These are phyloP conservation scores for Ascidia mentula DNA, from an alignment of 23 tunicate species.

Conservation along the genomic window DNA sequence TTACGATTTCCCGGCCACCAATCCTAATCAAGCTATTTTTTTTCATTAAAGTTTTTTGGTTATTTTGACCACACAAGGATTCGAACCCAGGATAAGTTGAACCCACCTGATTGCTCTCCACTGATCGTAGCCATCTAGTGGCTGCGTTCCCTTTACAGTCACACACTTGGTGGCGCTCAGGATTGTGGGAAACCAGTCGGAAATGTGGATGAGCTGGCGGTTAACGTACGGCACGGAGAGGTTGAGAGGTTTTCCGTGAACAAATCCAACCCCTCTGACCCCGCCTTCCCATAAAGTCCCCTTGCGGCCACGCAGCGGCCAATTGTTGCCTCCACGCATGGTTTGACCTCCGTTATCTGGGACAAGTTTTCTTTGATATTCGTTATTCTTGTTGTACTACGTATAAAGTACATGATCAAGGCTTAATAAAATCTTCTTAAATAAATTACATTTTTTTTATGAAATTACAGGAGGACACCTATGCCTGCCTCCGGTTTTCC, in stretches of 20 bases:
- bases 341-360: slow-evolving; percentile 75
- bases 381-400: too few species aligned
- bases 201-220: slow-evolving; percentile 53
- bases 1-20: too few species aligned
- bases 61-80: too few species aligned
- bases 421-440: neutral
- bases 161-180: slow-evolving; percentile 81
- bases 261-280: slow-evolving; percentile 62
- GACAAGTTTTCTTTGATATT: too few species aligned
- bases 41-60: too few species aligned
- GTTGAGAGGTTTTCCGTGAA: slow-evolving; percentile 52
- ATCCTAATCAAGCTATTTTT: too few species aligned
- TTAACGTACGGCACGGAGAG: slow-evolving; percentile 1
- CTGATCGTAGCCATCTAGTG: slow-evolving; percentile 68
- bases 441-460: neutral
- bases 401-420: neutral
- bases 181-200: slow-evolving; percentile 85
- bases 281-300: slow-evolving; percentile 91
- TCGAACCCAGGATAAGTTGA: too few species aligned
- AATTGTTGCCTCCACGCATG: slow-evolving; percentile 65
- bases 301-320: slow-evolving; percentile 78
- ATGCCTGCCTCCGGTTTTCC: neutral
- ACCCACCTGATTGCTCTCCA: slow-evolving; percentile 52
- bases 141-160: slow-evolving; percentile 36
- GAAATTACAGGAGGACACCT: neutral